These are phyloP conservation scores for Drosophila paucipuncta DNA, from an alignment of 2,888 invertebrate species.

Conservation along the genomic window DNA sequence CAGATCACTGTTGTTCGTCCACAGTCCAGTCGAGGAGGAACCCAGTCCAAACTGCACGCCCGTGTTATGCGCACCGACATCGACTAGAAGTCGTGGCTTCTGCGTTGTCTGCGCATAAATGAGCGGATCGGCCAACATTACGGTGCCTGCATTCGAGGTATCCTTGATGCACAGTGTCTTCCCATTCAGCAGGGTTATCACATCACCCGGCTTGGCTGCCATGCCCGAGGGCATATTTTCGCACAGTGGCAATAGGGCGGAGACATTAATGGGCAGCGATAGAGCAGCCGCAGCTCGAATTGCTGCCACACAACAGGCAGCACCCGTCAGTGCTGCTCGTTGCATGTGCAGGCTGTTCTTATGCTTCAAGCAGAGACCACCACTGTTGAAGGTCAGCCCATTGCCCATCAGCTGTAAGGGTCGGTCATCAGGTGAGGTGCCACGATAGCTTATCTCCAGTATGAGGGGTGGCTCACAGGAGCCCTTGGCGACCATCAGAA, in stretches of 20 bases:
- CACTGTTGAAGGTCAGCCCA: constrained; percentile 87
- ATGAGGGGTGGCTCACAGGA: constrained; percentile 87
- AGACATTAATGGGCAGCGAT: constrained; percentile 86
- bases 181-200: constrained; percentile 86
- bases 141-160: constrained; percentile 90
- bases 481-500: constrained; percentile 84
- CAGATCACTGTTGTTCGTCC: constrained; percentile 86
- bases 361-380: constrained; percentile 78
- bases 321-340: constrained; percentile 88
- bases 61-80: constrained; percentile 86
- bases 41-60: constrained; percentile 87
- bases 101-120: constrained; percentile 90
- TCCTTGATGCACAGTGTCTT: constrained; percentile 85
- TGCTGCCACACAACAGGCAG: constrained; percentile 87
- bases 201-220: constrained; percentile 86
- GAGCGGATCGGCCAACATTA: constrained; percentile 92
- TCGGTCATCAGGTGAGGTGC: constrained; percentile 84
- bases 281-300: constrained; percentile 86
- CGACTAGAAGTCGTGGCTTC: constrained; percentile 86
- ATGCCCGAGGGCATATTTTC: constrained; percentile 87
- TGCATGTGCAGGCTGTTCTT: constrained; percentile 70
- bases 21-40: constrained; percentile 86
- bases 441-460: constrained; percentile 87
- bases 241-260: constrained; percentile 84
- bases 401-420: constrained; percentile 87